Conservation (phyloP, 2,113 vertebrate species). For the Hucho hucho region DNA sequence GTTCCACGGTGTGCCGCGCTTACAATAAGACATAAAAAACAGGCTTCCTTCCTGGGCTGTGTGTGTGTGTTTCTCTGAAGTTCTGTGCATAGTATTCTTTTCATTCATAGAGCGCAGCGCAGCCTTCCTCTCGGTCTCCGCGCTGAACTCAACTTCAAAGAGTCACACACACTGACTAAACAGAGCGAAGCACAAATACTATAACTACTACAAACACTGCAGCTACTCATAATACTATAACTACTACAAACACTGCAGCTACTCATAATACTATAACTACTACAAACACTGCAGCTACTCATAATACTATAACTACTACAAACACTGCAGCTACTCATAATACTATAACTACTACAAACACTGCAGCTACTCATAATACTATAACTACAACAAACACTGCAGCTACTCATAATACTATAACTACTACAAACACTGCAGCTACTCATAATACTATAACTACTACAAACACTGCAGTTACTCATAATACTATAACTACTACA, state of each 20-base stretch:
- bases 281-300: constrained; percentile 7
- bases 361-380: too few species aligned
- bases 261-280: background rate
- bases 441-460: too few species aligned
- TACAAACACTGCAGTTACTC: too few species aligned
- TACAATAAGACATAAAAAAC: constrained; percentile 41
- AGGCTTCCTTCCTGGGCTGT: constrained; percentile 67
- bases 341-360: background rate
- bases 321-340: background rate
- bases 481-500: too few species aligned
- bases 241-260: background rate
- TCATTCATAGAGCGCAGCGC: constrained; percentile 66
- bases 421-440: too few species aligned
- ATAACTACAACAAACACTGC: background rate
- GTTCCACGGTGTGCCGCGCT: constrained; percentile 23
- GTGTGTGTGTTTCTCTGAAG: constrained; percentile 55
- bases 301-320: constrained; percentile 2
- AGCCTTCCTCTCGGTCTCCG: constrained; percentile 59
- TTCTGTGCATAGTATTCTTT: constrained; percentile 56
- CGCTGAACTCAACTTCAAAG: constrained; percentile 25
- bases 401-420: constrained; percentile 5
- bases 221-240: constrained; percentile 5
- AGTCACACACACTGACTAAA: constrained; percentile 21
- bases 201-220: background rate
- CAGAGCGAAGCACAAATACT: background rate